These are phyloP conservation scores for Apamea monoglypha DNA, from an alignment of 2,888 invertebrate genomes.

Conservation along the genomic window DNA sequence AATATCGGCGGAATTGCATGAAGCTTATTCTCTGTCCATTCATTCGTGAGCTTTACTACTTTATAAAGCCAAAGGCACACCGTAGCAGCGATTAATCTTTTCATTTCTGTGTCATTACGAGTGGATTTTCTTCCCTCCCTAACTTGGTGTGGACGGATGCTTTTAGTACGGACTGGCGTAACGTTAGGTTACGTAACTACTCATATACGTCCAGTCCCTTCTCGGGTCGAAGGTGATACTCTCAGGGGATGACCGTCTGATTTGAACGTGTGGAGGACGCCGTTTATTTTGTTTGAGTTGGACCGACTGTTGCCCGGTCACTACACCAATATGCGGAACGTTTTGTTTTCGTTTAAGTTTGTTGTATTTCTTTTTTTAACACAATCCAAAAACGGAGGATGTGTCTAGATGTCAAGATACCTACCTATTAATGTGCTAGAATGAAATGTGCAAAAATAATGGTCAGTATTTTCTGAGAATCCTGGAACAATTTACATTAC, in stretches of 20 bases:
- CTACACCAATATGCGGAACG: neutral
- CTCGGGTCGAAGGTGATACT: neutral
- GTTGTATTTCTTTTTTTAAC: neutral
- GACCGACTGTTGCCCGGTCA: neutral
- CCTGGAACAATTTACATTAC: neutral
- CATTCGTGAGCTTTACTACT: neutral
- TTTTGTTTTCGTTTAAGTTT: neutral
- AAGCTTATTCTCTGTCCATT: neutral
- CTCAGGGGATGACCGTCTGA: constrained; percentile 24
- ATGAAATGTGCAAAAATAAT: neutral
- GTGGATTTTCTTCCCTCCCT: constrained; percentile 17
- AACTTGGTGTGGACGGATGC: constrained; percentile 28
- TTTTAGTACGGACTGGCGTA: constrained; percentile 29
- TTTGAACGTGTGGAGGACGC: constrained; percentile 20
- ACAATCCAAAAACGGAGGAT: neutral
- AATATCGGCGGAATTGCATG: neutral
- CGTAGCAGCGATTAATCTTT: neutral
- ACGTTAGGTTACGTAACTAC: constrained; percentile 34
- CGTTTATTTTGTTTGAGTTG: constrained; percentile 33
- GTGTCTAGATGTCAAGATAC: too few relatives aligned
- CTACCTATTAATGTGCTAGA: neutral
- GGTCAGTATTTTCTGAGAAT: neutral
- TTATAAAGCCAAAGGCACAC: neutral
- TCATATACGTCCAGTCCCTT: constrained; percentile 37
- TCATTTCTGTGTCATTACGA: neutral